These are phyloP conservation scores for Menidia beryllina DNA, from an alignment of 2,113 vertebrate species.

Conservation along the genomic window DNA sequence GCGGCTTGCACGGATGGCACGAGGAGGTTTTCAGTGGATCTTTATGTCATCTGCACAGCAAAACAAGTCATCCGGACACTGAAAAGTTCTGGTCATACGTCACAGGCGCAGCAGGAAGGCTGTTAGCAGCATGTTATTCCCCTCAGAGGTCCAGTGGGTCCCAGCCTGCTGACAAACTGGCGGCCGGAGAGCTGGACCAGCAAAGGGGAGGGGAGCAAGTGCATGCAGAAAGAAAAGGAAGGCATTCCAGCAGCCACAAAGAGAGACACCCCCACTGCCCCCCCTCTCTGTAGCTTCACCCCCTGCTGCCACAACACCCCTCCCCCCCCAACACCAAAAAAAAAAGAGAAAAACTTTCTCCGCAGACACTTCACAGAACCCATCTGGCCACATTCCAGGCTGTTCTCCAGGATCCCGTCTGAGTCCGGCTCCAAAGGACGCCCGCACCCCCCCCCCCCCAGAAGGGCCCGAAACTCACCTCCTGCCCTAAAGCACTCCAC, in stretches of 20 bases:
- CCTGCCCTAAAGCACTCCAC: conserved; percentile 75
- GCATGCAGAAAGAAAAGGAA: conserved; percentile 70
- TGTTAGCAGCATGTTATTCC: conserved; percentile 43
- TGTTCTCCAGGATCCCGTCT: conserved; percentile 19
- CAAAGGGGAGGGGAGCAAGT: conserved; percentile 61
- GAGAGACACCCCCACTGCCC: conserved; percentile 43
- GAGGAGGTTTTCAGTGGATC: background rate
- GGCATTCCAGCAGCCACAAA: conserved; percentile 77
- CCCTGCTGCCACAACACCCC: conserved; percentile 57
- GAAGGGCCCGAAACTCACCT: conserved; percentile 59
- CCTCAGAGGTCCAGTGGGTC: conserved; percentile 44
- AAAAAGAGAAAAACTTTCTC: conserved; percentile 48
- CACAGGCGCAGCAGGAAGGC: conserved; percentile 25
- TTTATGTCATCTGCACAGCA: background rate
- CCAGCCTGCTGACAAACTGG: conserved; percentile 36
- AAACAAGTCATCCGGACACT: background rate
- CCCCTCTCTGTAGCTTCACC: conserved; percentile 41
- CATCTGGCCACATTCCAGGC: conserved; percentile 71
- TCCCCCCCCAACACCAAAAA: too few species aligned
- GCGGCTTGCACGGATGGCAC: background rate
- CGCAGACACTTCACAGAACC: conserved; percentile 44
- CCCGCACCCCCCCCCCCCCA: background rate
- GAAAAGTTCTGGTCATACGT: conserved; percentile 36
- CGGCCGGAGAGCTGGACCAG: conserved; percentile 42
- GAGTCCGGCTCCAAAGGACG: background rate